Evolutionary conservation across 2,888 invertebrate species (phyloP), one percentile per base, ranked within the genome.

Genomic region (Glyphotaelius pellucidus): DNA sequence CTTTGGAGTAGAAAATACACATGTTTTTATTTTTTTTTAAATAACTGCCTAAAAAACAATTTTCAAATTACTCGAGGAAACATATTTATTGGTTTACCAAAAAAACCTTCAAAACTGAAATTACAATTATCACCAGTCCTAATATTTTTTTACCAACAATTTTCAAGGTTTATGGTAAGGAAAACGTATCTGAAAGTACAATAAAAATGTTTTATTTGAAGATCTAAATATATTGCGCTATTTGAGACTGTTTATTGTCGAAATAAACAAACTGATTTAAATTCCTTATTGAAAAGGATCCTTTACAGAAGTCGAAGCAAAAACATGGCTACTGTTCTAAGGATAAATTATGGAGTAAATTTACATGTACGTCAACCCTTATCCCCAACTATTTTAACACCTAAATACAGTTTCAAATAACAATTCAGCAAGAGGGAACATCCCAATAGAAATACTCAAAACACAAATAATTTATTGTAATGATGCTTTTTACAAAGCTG

Each of bases 321-420:
- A 87, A 47, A 67, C 67, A 87, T 87, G 87, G 47, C 87, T 31
- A 30, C 52, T 87, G 87, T 52, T 86, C 30, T 87, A 47, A 87
- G 87, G 87, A 67, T 47, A 87, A 52, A 87, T 52, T 87, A 87
- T 52, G 19, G 25, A 31, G 31, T 30, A 30, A 84, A 47, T 87
- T 87, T 87, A 42, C 87, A 87, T 87, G 42, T 52, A n/a, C 87
- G 87, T 87, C 87, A 87, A 87, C 87, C 87, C 87, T 47, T 87
- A 87, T 31, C 31, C n/a, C 9, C 87, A 83, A 67, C 67, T n/a
- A 19, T 25, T 25, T 67, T 67, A 67, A 25, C 19, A 67, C 67
- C 2, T 19, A 67, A 67, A 67, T 67, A 67, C 25, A 67, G n/a
- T 67, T 67, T 2, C 25, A 67, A 67, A 67, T 67, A 67, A n/a